Percentiles rank a stretch among this genome's conserved stretches.
Evolutionary conservation across 2,797 vertebrate species (phyloP).

Genomic region (Artibeus jamaicensis): DNA sequence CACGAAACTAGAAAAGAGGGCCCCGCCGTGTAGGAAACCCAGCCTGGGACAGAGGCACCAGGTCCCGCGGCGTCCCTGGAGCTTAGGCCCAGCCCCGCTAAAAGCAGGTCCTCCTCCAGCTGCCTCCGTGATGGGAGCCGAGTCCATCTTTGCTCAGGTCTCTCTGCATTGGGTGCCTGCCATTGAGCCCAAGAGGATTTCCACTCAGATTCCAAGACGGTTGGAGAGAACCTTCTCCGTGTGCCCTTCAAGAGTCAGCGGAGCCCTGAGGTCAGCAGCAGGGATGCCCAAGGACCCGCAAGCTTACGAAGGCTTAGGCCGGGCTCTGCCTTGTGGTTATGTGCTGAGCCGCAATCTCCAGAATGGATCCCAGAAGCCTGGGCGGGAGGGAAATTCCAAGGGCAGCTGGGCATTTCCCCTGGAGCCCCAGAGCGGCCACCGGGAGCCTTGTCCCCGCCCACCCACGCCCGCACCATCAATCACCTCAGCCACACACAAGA

Average conservation of each 20-base stretch:
- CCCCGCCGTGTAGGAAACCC: neutral
- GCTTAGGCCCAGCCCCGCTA: neutral
- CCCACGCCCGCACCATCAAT: slow-evolving; percentile 36
- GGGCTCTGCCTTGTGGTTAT: neutral
- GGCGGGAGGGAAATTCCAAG: neutral
- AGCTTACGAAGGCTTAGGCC: too few species aligned
- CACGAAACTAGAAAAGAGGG: neutral
- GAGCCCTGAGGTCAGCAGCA: neutral
- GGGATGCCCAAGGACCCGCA: neutral
- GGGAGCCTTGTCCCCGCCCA: neutral
- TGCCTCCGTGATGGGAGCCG: accelerated
- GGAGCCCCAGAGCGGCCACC: neutral
- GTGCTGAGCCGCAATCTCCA: neutral
- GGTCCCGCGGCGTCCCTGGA: neutral
- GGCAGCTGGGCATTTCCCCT: neutral
- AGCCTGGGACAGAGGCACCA: neutral
- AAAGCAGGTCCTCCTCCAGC: neutral
- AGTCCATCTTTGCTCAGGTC: neutral
- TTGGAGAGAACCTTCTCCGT: neutral
- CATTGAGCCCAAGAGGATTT: neutral
- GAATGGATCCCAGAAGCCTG: neutral
- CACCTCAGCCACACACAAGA: slow-evolving; percentile 48
- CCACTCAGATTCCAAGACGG: neutral
- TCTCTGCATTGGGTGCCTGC: neutral
- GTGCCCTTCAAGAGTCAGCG: neutral